These are phyloP conservation scores for Nemurella pictetii DNA, from an alignment of 2,888 invertebrate genomes.

Conservation along the genomic window DNA sequence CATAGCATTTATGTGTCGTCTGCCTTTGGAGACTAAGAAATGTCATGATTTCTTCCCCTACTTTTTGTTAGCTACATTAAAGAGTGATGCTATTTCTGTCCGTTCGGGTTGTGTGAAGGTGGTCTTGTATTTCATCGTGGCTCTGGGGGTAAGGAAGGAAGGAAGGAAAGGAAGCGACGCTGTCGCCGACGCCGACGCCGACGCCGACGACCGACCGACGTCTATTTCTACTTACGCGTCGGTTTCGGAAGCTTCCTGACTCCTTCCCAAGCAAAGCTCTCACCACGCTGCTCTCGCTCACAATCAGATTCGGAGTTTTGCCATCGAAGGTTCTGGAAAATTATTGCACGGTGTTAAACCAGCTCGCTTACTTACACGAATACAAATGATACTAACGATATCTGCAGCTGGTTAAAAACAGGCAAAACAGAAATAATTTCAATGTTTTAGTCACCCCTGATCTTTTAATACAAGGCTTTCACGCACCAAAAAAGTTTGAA, in stretches of 20 bases:
- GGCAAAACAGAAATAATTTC: not conserved
- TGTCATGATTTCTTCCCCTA: not conserved
- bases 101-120: slow-evolving; percentile 2
- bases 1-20: slow-evolving; percentile 18
- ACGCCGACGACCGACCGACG: not conserved
- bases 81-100: slow-evolving; percentile 18
- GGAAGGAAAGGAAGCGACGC: not conserved
- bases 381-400: too few relatives aligned
- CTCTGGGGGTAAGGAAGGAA: not conserved
- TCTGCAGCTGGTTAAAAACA: too few relatives aligned
- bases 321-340: slow-evolving; percentile 35
- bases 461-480: too few relatives aligned
- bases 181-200: not conserved
- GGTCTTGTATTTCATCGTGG: not conserved
- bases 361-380: too few relatives aligned
- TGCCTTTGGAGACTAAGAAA: not conserved
- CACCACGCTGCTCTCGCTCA: slow-evolving; percentile 30
- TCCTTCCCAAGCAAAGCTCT: slow-evolving; percentile 23
- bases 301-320: slow-evolving; percentile 33
- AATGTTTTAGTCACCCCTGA: too few relatives aligned
- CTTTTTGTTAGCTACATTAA: slow-evolving; percentile 11
- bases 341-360: not conserved
- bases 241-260: slow-evolving; percentile 21
- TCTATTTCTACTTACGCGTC: slow-evolving; percentile 34
- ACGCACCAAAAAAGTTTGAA: too few relatives aligned